Conservation (phyloP, 64 coral and sea anemone species). For the Actinia tenebrosa region DNA sequence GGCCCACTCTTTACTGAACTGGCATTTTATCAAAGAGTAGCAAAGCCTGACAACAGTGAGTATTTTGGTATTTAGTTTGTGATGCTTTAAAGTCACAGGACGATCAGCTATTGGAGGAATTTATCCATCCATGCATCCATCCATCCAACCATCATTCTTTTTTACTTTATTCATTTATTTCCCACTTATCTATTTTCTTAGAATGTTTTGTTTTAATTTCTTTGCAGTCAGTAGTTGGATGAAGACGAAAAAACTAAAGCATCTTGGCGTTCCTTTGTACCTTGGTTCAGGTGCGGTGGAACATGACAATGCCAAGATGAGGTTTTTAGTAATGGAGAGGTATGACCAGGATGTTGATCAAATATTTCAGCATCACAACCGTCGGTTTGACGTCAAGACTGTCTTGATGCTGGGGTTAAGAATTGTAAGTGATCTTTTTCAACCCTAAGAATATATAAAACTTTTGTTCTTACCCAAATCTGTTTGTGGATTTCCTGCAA, state of each 20-base stretch:
- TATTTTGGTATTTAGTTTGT: background rate
- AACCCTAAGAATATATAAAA: background rate
- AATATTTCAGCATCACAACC: conserved; percentile 38
- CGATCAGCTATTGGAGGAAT: no score
- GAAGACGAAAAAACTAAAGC: conserved; percentile 66
- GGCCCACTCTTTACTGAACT: conserved; percentile 91
- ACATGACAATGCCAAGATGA: conserved; percentile 54
- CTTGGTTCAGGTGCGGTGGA: conserved; percentile 80
- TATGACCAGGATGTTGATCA: conserved; percentile 88
- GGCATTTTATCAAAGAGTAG: conserved; percentile 88
- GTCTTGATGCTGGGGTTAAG: conserved; percentile 75
- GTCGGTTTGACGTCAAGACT: conserved; percentile 77
- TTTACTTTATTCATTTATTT: background rate
- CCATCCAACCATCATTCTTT: background rate
- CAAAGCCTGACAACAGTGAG: conserved; percentile 87
- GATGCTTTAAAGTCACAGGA: no score
- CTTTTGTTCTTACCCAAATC: no score
- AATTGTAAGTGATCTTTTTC: conserved; percentile 58
- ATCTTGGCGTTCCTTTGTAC: conserved; percentile 82
- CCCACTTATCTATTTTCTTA: background rate
- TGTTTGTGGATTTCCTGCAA: background rate
- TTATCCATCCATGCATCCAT: no score
- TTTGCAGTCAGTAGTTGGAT: conserved; percentile 83
- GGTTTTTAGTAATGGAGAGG: conserved; percentile 95
- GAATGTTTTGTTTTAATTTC: background rate